A percentile compares a stretch with the other conserved stretches of the same genome.
phyloP scores from a whole-genome alignment of 2,113 vertebrate species.

The Rostratula benghalensis region DNA sequence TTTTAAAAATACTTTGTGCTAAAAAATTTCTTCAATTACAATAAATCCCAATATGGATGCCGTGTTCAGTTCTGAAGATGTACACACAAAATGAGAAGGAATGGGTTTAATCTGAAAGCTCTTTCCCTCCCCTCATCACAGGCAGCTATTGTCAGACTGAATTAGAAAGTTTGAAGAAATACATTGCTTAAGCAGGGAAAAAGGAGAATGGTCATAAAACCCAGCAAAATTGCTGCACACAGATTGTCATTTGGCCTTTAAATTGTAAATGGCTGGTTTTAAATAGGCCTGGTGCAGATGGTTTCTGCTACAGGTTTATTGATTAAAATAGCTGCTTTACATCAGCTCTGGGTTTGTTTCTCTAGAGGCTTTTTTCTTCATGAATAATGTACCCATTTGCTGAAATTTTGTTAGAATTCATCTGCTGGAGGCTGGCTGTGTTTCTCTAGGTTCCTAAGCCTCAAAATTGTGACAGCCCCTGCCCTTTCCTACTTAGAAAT shows the following conservation, averaged over 20 bases:
- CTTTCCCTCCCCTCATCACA: not conserved
- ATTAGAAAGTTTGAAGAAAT: slow-evolving; percentile 6
- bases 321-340: slow-evolving; percentile 53
- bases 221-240: not conserved
- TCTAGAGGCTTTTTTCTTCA: slow-evolving; percentile 52
- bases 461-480: not conserved
- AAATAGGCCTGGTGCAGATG: slow-evolving; percentile 4
- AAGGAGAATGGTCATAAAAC: not conserved
- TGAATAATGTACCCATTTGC: slow-evolving; percentile 28
- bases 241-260: slow-evolving; percentile 27
- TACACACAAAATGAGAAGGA: not conserved
- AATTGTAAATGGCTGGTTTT: slow-evolving; percentile 47
- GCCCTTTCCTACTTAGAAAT: not conserved
- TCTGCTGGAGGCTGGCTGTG: slow-evolving; percentile 22
- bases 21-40: not conserved
- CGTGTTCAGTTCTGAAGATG: not conserved
- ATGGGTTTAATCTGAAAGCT: not conserved
- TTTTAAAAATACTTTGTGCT: not conserved
- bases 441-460: slow-evolving; percentile 24
- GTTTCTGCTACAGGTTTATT: slow-evolving; percentile 54
- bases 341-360: slow-evolving; percentile 22
- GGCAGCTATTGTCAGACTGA: not conserved
- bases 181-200: not conserved
- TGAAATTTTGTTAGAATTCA: not conserved
- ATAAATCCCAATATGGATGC: not conserved